phyloP scores from a whole-genome alignment of 2,888 invertebrate genomes.

The Tetropium fuscum region DNA sequence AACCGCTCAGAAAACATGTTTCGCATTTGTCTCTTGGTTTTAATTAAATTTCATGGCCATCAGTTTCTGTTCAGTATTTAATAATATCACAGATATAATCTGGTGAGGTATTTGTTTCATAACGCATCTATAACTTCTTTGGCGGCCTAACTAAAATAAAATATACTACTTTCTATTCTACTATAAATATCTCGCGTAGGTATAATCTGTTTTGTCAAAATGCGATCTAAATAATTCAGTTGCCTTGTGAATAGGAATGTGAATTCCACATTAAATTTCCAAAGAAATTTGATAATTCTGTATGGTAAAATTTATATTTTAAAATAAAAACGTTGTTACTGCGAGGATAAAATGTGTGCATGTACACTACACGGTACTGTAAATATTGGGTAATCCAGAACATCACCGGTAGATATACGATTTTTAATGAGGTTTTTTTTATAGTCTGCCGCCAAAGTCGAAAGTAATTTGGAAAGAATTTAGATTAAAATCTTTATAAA shows the following conservation, averaged over 20 bases:
- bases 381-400: slow-evolving; percentile 31
- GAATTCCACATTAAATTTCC: slow-evolving; percentile 10
- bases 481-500: slow-evolving; percentile 57
- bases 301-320: slow-evolving; percentile 10
- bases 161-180: not conserved
- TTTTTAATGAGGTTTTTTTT: slow-evolving; percentile 52
- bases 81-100: not conserved
- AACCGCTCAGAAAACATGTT: too few relatives aligned
- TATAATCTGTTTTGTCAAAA: slow-evolving; percentile 14
- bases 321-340: slow-evolving; percentile 16
- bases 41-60: not conserved
- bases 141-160: not conserved
- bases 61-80: not conserved
- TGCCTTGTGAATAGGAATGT: slow-evolving; percentile 7
- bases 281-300: slow-evolving; percentile 5
- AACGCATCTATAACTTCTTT: not conserved
- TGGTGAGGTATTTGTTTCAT: not conserved
- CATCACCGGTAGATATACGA: slow-evolving; percentile 43
- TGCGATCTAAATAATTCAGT: slow-evolving; percentile 17
- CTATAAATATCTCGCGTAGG: not conserved
- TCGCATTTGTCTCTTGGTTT: too few relatives aligned
- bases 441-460: slow-evolving; percentile 47
- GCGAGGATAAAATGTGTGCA: slow-evolving; percentile 9
- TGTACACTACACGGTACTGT: slow-evolving; percentile 22
- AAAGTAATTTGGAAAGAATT: slow-evolving; percentile 56